phyloP scores from a whole-genome alignment of 1,140 invertebrate species.

The Pseudomyrmex gracilis region DNA sequence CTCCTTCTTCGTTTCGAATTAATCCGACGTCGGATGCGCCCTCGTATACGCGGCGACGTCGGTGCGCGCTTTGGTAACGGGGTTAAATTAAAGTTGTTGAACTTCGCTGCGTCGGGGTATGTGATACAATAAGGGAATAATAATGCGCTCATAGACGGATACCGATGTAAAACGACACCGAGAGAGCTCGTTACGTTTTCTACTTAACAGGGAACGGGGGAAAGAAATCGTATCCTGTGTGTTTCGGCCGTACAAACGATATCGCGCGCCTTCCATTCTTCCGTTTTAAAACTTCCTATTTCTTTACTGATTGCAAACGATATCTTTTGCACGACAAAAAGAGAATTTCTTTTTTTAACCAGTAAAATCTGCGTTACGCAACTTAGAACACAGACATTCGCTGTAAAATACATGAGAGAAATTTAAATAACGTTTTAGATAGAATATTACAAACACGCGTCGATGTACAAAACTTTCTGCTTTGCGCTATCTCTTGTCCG shows the following conservation, averaged over 20 bases:
- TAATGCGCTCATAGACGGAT: constrained; percentile 36
- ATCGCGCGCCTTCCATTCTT: neutral
- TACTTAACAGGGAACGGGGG: too few species aligned
- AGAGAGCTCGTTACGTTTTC: constrained; percentile 24
- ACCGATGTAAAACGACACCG: constrained; percentile 40
- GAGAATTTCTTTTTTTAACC: neutral
- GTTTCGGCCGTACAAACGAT: neutral
- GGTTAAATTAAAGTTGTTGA: constrained; percentile 54
- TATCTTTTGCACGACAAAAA: neutral
- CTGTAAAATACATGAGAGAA: too few species aligned
- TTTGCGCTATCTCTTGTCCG: too few species aligned
- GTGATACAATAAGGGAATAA: constrained; percentile 54
- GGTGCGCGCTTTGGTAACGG: constrained; percentile 47
- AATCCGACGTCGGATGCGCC: constrained; percentile 44
- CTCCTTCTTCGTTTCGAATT: constrained; percentile 57
- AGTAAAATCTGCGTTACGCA: too few species aligned
- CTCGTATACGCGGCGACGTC: constrained; percentile 20
- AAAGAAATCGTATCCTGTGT: constrained; percentile 6
- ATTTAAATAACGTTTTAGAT: neutral
- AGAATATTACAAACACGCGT: neutral
- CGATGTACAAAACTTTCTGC: neutral
- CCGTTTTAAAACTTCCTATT: neutral
- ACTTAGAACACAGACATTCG: too few species aligned
- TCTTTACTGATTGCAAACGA: neutral
- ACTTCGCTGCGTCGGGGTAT: constrained; percentile 16